Evolutionary conservation across 1,140 invertebrate genomes (phyloP), one percentile per base, ranked within the genome.

Genomic region (Chironomus striatipennis): DNA sequence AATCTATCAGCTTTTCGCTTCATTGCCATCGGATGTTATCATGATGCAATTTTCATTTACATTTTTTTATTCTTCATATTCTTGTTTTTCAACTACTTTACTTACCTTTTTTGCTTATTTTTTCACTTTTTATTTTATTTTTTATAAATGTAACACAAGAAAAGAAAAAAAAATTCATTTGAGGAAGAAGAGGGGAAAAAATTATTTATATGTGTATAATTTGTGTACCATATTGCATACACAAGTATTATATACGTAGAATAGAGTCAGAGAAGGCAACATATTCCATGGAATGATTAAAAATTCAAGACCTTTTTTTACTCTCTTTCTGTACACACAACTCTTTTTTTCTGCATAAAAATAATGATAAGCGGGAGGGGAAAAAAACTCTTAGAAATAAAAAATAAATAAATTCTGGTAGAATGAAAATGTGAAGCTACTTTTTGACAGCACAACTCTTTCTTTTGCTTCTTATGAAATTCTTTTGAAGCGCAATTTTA

Each of bases 11-110:
- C 47, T 57, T 34, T 34, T 57, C 47, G 47, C 47, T 57, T 57
- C 47, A 57, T 57, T 57, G 47, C 47, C 47, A 57, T 57, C 47
- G 47, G 47, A 57, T 57, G 47, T 57, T 57, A 57, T 57, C 47
- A 57, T 57, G 47, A 57, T 57, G 47, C 47, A 57, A 57, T 57
- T 57, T 57, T 57, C 47, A 57, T 57, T 57, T 47, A 47, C 9
- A 47, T 47, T 47, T 47, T 47, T 47, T 47, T 15, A 57, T 57
- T 57, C 47, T n/a, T 34, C 24, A 34, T 34, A 34, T 34, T 34
- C 24, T 34, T 34, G 24, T 34, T 34, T 34, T 34, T 34, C 24
- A 2, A 34, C 24, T 34, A 2, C 1, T 5, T 34, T 34, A 34
- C 24, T 34, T 34, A 34, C 24, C 24, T 57, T 57, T 57, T 12